Base-by-base conservation (phyloP, 2,797 vertebrate species). In the Coendou prehensilis region DNA sequence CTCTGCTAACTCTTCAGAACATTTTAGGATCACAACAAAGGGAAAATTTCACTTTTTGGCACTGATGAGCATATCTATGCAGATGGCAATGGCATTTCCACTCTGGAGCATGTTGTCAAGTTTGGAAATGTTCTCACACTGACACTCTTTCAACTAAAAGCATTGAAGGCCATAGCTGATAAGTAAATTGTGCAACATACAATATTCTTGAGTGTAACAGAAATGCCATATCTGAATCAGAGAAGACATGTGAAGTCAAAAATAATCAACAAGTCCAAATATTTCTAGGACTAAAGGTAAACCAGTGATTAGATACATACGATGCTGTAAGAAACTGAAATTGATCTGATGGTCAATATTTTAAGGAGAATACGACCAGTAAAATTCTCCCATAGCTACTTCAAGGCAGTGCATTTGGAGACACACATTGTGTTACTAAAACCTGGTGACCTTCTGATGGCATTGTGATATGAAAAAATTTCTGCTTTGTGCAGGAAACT, bases 401-500 rank as follows among this genome's bases (percentile, higher is more conserved):
- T 6, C 5, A 76, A 47, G 23, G 33, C 71, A 69, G 30, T 54
- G 28, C 91, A 78, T 85, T 94, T 75, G 69, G 33, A 93, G 18
- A 9, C 33, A 94, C 41, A 63, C 1, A 26, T 93, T 94, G 9
- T 95, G 61, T 90, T 92, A 63, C 28, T 63, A 59, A 91, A 81
- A 45, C 7, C 45, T 52, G 54, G 69, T 95, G 75, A 84, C 50
- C 57, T n/a, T 47, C 47, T 45, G 26, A 80, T 33, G 56, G 80
- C 73, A 86, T 76, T 92, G 33, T 81, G 33, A 67, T 90, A 52
- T 28, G 26, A 28, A 80, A 92, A 76, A 41, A 26, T 75, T 93
- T 95, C 80, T 52, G 8, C 41, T 78, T 87, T 87, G 45, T 84
- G 17, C 86, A 45, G 56, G 64, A 94, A 96, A 56, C 45, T 95